These are phyloP conservation scores for Dinothrombium tinctorium DNA, from an alignment of 1,140 invertebrate species.

Conservation along the genomic window DNA sequence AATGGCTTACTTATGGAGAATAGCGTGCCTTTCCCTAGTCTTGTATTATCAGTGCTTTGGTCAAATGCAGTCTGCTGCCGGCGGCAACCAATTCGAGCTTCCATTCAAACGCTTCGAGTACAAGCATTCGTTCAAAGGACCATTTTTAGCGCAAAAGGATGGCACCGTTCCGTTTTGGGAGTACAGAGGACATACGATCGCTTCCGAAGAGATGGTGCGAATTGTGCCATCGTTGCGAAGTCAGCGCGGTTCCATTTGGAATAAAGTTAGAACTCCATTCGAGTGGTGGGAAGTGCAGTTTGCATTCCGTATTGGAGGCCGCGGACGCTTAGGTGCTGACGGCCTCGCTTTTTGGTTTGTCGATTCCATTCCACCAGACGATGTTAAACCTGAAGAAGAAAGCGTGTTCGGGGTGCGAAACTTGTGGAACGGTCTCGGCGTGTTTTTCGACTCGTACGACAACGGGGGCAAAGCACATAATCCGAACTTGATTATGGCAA, in stretches of 20 bases:
- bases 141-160: constrained; percentile 94
- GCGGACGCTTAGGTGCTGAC: constrained; percentile 93
- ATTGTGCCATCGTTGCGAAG: constrained; percentile 80
- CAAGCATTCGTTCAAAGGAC: constrained; percentile 95
- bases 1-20: too few relatives aligned
- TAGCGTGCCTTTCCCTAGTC: background rate
- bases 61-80: background rate
- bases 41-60: constrained; percentile 1
- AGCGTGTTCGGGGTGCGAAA: constrained; percentile 89
- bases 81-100: constrained; percentile 6
- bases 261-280: constrained; percentile 52
- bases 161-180: constrained; percentile 94
- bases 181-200: constrained; percentile 94
- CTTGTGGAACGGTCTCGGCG: constrained; percentile 72
- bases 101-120: constrained; percentile 71
- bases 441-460: constrained; percentile 97
- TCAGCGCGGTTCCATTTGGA: constrained; percentile 89
- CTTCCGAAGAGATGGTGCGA: constrained; percentile 82
- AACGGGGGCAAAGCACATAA: constrained; percentile 97
- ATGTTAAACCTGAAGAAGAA: constrained; percentile 32
- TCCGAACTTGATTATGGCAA: constrained; percentile 76
- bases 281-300: constrained; percentile 93
- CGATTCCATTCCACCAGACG: too few relatives aligned
- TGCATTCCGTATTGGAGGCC: constrained; percentile 73
- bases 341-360: constrained; percentile 34